Percentiles rank a stretch among this genome's conserved stretches.
Evolutionary conservation across 2,113 vertebrate genomes (phyloP).

Genomic region (Regulus satrapa): DNA sequence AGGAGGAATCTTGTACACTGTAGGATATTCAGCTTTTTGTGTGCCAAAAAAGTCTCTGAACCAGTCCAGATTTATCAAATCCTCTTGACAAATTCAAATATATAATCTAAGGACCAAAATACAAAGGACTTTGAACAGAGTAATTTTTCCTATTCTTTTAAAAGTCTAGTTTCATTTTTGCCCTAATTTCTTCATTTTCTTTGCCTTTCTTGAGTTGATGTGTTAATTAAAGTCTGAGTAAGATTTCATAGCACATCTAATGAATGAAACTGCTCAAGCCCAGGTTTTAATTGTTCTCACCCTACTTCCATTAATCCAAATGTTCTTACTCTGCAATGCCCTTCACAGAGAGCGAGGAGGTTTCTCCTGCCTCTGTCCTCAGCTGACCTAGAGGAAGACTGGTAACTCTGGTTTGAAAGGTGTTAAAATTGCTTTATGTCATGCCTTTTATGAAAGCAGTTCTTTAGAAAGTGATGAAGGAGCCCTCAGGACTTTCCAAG

Average conservation of each 20-base stretch:
- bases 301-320: neutral
- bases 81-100: neutral
- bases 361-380: neutral
- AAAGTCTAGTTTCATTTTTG: neutral
- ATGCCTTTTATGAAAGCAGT: neutral
- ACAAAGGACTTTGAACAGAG: neutral
- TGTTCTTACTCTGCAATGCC: neutral
- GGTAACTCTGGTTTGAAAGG: neutral
- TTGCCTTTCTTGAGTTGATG: neutral
- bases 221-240: neutral
- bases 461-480: neutral
- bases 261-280: neutral
- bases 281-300: neutral
- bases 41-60: neutral
- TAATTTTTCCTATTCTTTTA: neutral
- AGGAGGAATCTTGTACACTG: neutral
- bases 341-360: neutral
- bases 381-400: neutral
- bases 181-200: neutral
- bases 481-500: neutral
- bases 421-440: neutral
- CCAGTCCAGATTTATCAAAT: neutral
- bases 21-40: neutral
- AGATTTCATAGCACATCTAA: neutral
- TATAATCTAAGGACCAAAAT: neutral